Conservation (phyloP, 2,797 vertebrate genomes). For the Malacoctenus gilli region DNA sequence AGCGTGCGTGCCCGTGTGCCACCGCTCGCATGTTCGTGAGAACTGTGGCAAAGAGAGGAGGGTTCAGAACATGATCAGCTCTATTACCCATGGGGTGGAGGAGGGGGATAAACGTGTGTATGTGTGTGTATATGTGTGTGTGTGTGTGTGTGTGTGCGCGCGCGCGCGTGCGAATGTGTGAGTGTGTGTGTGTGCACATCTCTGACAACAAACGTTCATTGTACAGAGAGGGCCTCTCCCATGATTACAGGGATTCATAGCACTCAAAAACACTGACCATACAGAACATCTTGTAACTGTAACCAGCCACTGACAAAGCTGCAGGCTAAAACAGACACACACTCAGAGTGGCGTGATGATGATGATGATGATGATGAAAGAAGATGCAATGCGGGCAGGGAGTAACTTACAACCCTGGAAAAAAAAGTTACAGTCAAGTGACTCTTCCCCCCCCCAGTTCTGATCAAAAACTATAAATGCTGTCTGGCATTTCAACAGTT, state of each 20-base stretch:
- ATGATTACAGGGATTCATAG: slow-evolving; percentile 82
- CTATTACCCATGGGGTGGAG: slow-evolving; percentile 79
- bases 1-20: slow-evolving; percentile 40
- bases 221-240: slow-evolving; percentile 80
- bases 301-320: slow-evolving; percentile 77
- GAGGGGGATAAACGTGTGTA: slow-evolving; percentile 61
- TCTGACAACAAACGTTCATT: slow-evolving; percentile 81
- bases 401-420: slow-evolving; percentile 59
- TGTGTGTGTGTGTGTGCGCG: slow-evolving; percentile 51
- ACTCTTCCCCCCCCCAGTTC: too few relatives aligned
- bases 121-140: slow-evolving; percentile 59
- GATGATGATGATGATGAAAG: slow-evolving; percentile 75
- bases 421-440: too few relatives aligned
- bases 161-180: slow-evolving; percentile 31
- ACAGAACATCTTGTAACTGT: slow-evolving; percentile 79
- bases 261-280: slow-evolving; percentile 78
- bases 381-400: slow-evolving; percentile 59
- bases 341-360: slow-evolving; percentile 58
- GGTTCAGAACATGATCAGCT: slow-evolving; percentile 80
- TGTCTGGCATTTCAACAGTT: too few relatives aligned
- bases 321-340: slow-evolving; percentile 68
- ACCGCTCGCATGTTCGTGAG: slow-evolving; percentile 70
- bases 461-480: too few relatives aligned
- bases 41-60: slow-evolving; percentile 69
- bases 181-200: slow-evolving; percentile 64